A percentile compares a stretch with the other conserved stretches of the same genome.
These are phyloP conservation scores for Plodia interpunctella DNA, from an alignment of 1,140 invertebrate species.

Conservation along the genomic window DNA sequence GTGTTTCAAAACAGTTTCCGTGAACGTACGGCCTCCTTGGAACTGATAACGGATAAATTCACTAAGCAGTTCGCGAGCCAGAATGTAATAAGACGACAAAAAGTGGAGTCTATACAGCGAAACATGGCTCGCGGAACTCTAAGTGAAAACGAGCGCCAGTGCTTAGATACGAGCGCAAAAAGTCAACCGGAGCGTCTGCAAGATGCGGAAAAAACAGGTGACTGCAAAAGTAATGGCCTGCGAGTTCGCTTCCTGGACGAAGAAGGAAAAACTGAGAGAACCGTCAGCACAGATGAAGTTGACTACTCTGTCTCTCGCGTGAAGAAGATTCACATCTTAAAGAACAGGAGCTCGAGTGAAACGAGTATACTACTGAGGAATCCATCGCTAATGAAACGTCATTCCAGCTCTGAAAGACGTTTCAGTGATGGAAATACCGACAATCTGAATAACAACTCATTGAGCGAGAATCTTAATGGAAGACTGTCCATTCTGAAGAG, in stretches of 20 bases:
- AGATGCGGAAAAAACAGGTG: constrained; percentile 50
- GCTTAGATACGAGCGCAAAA: constrained; percentile 55
- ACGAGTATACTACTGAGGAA: constrained; percentile 70
- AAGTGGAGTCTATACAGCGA: constrained; percentile 23
- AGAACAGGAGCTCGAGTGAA: constrained; percentile 73
- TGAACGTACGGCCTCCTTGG: constrained; percentile 19
- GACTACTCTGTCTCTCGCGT: constrained; percentile 56
- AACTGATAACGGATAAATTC: constrained; percentile 2
- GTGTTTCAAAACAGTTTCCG: constrained; percentile 29
- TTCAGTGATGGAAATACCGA: constrained; percentile 54
- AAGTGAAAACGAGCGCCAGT: constrained; percentile 66
- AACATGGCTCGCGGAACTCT: constrained; percentile 65
- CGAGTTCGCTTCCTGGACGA: constrained; percentile 67
- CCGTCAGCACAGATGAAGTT: constrained; percentile 66
- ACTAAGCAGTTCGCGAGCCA: constrained; percentile 17
- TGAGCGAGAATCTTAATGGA: constrained; percentile 64
- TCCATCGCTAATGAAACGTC: constrained; percentile 59
- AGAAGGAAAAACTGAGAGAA: constrained; percentile 71
- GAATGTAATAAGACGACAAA: constrained; percentile 24
- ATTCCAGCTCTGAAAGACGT: constrained; percentile 49
- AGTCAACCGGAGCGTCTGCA: constrained; percentile 51
- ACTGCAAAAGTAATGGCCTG: constrained; percentile 53
- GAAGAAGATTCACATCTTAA: constrained; percentile 72
- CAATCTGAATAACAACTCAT: constrained; percentile 65
- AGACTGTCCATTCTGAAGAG: constrained; percentile 27